Conservation (phyloP, 2,113 vertebrate species). For the human (Homo sapiens) region GRCh38 chr5:44221001-44221500, state of each 20-base stretch:
- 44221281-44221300: not conserved
- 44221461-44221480: not conserved
- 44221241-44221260: not conserved
- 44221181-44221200: not conserved
- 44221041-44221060: not conserved
- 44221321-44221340: not conserved
- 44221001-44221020: not conserved
- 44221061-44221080: not conserved
- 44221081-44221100: not conserved
- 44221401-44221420: not conserved
- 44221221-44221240: not conserved
- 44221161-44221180: not conserved
- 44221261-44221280: not conserved
- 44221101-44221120: not conserved
- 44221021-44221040: not conserved
- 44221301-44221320: not conserved
- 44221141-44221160: not conserved
- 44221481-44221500: not conserved
- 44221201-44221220: not conserved
- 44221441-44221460: not conserved
- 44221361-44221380: not conserved
- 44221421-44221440: not conserved
- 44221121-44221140: not conserved
- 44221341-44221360: not conserved
- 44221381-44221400: not conserved